A percentile compares a stretch with the other conserved stretches of the same genome.
phyloP scores from a whole-genome alignment of 2,113 vertebrate species.

The Heteronetta atricapilla region DNA sequence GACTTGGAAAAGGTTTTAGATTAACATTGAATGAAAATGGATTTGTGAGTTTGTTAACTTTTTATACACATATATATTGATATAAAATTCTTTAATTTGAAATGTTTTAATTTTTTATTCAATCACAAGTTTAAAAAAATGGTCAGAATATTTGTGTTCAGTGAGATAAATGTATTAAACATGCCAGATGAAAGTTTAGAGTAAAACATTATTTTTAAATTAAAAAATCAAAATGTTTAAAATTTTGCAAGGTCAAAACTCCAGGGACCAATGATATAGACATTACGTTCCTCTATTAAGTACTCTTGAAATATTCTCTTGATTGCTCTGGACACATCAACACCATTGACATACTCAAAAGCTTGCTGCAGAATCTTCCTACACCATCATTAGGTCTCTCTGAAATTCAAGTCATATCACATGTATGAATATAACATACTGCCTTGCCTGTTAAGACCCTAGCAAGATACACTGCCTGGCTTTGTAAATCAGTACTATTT shows the following conservation, averaged over 20 bases:
- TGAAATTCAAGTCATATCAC: neutral
- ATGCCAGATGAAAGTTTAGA: neutral
- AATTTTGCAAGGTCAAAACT: neutral
- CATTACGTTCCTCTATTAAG: neutral
- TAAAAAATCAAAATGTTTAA: neutral
- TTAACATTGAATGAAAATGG: neutral
- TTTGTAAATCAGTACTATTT: neutral
- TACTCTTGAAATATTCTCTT: neutral
- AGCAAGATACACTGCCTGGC: neutral
- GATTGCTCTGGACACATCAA: neutral
- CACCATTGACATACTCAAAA: neutral
- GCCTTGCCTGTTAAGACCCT: neutral
- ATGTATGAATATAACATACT: neutral
- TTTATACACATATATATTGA: neutral
- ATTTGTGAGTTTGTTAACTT: neutral
- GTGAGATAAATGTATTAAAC: neutral
- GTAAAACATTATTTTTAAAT: neutral
- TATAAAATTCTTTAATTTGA: neutral
- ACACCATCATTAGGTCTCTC: neutral
- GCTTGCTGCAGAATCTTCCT: neutral
- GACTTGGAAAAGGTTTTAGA: neutral
- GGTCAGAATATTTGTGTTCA: neutral
- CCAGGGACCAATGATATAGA: neutral
- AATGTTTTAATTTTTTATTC: neutral
- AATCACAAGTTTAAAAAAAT: neutral